These are phyloP conservation scores for Synanthedon andrenaeformis DNA, from an alignment of 2,888 invertebrate genomes.

Conservation along the genomic window DNA sequence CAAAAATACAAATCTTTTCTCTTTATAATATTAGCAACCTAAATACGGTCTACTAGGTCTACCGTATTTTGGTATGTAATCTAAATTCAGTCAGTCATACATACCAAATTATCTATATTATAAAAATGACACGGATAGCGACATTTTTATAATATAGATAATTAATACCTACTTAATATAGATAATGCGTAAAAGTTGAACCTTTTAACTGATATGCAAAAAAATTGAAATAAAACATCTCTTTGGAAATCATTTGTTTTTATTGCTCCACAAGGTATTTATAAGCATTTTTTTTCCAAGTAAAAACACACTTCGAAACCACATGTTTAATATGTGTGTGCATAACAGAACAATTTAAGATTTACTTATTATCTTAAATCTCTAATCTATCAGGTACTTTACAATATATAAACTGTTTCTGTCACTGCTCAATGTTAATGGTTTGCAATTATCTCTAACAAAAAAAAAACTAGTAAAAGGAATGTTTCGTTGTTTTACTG, in stretches of 20 bases:
- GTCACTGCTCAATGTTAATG: slow-evolving; percentile 15
- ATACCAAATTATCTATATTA: too few species aligned
- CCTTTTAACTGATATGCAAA: too few species aligned
- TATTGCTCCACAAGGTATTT: slow-evolving; percentile 57
- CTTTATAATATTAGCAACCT: too few species aligned
- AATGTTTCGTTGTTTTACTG: slow-evolving; percentile 24
- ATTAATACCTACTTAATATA: too few species aligned
- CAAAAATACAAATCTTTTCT: too few species aligned
- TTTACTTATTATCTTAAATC: slow-evolving; percentile 24
- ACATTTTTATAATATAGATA: too few species aligned
- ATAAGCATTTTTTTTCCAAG: slow-evolving; percentile 38
- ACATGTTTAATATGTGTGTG: slow-evolving; percentile 44
- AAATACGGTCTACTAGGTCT: too few species aligned
- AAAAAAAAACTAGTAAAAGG: slow-evolving; percentile 15
- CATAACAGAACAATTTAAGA: slow-evolving; percentile 36
- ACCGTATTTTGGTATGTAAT: too few species aligned
- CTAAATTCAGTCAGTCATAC: too few species aligned
- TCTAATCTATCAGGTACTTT: slow-evolving; percentile 55
- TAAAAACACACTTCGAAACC: slow-evolving; percentile 42
- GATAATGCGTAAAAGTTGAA: too few species aligned
- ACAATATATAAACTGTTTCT: slow-evolving; percentile 34
- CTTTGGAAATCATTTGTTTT: slow-evolving; percentile 49
- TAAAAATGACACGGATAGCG: too few species aligned
- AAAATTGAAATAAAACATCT: slow-evolving; percentile 27
- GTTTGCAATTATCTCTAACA: slow-evolving; percentile 19